phyloP scores from a whole-genome alignment of 2,113 vertebrate genomes.

The Cranoglanis bouderius region DNA sequence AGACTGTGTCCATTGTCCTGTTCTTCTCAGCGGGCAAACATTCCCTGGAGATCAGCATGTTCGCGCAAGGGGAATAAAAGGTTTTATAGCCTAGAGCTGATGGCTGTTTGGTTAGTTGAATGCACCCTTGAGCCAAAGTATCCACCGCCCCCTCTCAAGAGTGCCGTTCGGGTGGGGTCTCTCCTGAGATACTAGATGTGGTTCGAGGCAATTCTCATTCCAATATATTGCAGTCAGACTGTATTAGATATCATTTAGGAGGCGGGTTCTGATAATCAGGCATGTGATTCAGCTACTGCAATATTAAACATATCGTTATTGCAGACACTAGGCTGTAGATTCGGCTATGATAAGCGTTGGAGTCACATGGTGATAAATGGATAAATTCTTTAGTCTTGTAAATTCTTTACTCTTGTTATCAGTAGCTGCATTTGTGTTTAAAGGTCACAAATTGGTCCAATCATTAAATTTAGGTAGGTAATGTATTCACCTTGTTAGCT shows the following conservation, averaged over 20 bases:
- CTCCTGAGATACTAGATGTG: background rate
- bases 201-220: slow-evolving; percentile 25
- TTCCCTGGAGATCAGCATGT: slow-evolving; percentile 43
- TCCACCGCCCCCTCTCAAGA: slow-evolving; percentile 10
- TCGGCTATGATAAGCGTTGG: background rate
- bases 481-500: background rate
- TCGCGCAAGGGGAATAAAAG: slow-evolving; percentile 42
- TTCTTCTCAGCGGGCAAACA: slow-evolving; percentile 46
- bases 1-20: slow-evolving; percentile 46
- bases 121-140: slow-evolving; percentile 22
- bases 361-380: background rate
- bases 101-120: slow-evolving; percentile 49
- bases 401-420: background rate
- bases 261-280: background rate
- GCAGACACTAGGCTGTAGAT: background rate
- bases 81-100: slow-evolving; percentile 49
- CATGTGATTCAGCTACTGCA: background rate
- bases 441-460: background rate
- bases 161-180: slow-evolving; percentile 25
- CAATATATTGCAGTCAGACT: slow-evolving; percentile 15
- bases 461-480: background rate
- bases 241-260: slow-evolving; percentile 4
- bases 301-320: background rate
- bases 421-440: background rate
- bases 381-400: background rate